A percentile compares a stretch with the other conserved stretches of the same genome.
phyloP scores from a whole-genome alignment of 2,113 vertebrate species.

The Grammomys surdaster region DNA sequence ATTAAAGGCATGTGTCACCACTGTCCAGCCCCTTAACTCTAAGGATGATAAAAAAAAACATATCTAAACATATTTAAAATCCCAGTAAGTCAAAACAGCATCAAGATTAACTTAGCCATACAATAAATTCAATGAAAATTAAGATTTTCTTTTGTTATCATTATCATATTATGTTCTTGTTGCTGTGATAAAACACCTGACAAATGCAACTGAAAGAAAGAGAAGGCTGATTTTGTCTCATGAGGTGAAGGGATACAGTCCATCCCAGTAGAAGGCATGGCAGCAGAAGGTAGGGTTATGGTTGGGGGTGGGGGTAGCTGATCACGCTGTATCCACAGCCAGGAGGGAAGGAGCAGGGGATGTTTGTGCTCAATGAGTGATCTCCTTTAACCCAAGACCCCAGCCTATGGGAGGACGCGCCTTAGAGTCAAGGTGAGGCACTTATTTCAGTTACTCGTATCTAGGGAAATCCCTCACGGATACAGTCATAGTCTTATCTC shows the following conservation, averaged over 20 bases:
- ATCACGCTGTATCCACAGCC: background rate
- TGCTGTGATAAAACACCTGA: background rate
- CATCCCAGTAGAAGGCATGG: no score
- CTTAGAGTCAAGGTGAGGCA: background rate
- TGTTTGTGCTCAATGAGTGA: background rate
- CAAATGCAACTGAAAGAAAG: background rate
- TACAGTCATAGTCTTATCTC: background rate
- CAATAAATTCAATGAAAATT: background rate
- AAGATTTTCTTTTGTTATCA: background rate
- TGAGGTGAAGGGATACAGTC: background rate
- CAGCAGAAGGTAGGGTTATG: background rate
- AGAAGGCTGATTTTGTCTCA: background rate
- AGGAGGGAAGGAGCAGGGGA: no score
- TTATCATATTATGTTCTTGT: background rate
- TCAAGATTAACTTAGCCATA: background rate
- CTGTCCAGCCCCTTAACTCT: background rate
- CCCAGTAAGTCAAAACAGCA: conserved; percentile 19
- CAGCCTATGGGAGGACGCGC: no score
- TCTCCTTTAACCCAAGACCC: background rate
- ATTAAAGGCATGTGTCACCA: background rate
- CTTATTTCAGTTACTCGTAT: background rate
- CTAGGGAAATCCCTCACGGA: background rate
- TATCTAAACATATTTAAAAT: conserved; percentile 19
- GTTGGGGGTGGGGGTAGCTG: background rate
- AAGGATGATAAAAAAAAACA: background rate